Conservation (phyloP, 1,140 invertebrate species). For the Trialeurodes vaporariorum region DNA sequence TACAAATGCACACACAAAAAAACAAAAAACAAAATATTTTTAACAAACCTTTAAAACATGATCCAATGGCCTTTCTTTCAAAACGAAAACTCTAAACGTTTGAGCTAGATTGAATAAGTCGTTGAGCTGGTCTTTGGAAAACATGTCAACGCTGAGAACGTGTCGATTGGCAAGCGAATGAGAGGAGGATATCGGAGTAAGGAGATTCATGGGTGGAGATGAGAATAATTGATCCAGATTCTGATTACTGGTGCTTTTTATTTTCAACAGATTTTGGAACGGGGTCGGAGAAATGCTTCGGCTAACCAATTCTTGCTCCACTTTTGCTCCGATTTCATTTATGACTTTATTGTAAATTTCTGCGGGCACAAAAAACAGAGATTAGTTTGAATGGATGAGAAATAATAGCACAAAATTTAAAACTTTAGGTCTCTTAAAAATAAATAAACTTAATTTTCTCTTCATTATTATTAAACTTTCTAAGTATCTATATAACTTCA, state of each 20-base stretch:
- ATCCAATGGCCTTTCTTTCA: slow-evolving; percentile 71
- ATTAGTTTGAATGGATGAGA: background rate
- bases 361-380: background rate
- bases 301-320: slow-evolving; percentile 15
- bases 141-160: slow-evolving; percentile 72
- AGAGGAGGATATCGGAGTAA: slow-evolving; percentile 16
- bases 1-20: too few relatives aligned
- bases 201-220: slow-evolving; percentile 16
- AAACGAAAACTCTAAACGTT: slow-evolving; percentile 62
- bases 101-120: slow-evolving; percentile 91
- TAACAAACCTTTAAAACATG: slow-evolving; percentile 61
- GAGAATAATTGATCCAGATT: slow-evolving; percentile 17
- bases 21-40: too few relatives aligned
- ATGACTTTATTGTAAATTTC: slow-evolving; percentile 17
- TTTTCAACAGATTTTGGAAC: slow-evolving; percentile 27
- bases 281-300: slow-evolving; percentile 33
- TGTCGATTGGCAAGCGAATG: slow-evolving; percentile 61
- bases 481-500: too few relatives aligned
- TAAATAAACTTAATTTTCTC: too few relatives aligned
- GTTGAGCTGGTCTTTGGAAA: slow-evolving; percentile 82
- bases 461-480: too few relatives aligned
- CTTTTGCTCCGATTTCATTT: slow-evolving; percentile 16
- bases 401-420: too few relatives aligned
- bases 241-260: slow-evolving; percentile 30
- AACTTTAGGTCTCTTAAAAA: too few relatives aligned